Evolutionary conservation across 2,113 vertebrate species (phyloP), one percentile per base, ranked within the genome.

Genomic region (Thamnophis sirtalis): DNA sequence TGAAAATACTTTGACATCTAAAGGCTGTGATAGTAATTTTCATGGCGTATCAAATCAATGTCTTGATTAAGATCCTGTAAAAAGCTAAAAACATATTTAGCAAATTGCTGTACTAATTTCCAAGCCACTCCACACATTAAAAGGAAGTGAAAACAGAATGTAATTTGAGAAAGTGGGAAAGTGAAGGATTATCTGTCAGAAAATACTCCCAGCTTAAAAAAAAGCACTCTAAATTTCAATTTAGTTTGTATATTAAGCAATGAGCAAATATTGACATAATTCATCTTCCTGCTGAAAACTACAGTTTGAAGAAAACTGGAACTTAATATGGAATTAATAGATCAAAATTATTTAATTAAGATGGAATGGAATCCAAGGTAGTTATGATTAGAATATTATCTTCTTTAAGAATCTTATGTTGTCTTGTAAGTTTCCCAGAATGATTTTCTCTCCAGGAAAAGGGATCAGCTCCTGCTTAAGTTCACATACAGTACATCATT

Each of bases 21-120:
- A 93, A 90, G 92, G 92, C 93, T 92, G 89, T 96, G 51, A 60
- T 91, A 92, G 0, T 96, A 96, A 96, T 96, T 96, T 96, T 53
- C 87, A 21, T 95, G 89, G 94, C 90, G 93, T 97, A 94, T 21
- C 94, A 94, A 92, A 91, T 93, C 92, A 96, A 93, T 94, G 96
- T 92, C 96, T 95, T 96, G 94, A 97, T 90, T 91, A 96, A 95
- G 91, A 95, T 89, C 90, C 89, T 93, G 38, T 96, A 96, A 96
- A 68, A 95, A 94, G 90, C 24, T 8, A 95, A 95, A 97, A 97
- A 49, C 86, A 95, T 96, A 96, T 93, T 95, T 96, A 96, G 94
- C 53, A 96, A 97, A 96, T 95, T 93, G 89, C 93, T 94, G 5
- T 84, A 0, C 54, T 96, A 96, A 94, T 95, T 96, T 94, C 94